Percentiles rank a stretch among this genome's conserved stretches.
These are phyloP conservation scores for Pteropus rufus DNA, from an alignment of 2,797 vertebrate genomes.

Conservation along the genomic window DNA sequence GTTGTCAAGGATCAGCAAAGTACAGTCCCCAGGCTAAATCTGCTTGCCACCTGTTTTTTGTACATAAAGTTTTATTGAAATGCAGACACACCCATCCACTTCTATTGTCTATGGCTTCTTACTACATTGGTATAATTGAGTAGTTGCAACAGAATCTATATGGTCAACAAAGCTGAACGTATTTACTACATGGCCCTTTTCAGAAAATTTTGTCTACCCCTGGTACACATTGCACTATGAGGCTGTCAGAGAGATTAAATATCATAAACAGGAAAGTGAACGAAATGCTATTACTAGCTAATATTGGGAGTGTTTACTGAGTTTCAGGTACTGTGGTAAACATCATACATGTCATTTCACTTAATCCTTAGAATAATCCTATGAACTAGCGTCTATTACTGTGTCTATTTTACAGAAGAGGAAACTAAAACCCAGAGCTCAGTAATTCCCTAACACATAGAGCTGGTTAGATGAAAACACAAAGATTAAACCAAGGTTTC, in stretches of 20 bases:
- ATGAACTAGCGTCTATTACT: neutral
- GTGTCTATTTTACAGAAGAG: neutral
- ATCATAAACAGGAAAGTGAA: neutral
- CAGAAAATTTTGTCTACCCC: neutral
- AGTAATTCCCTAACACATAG: neutral
- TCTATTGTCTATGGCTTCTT: neutral
- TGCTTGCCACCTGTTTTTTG: neutral
- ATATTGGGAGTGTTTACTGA: neutral
- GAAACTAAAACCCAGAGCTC: neutral
- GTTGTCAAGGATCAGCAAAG: neutral
- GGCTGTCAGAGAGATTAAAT: neutral
- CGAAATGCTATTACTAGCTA: neutral
- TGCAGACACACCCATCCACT: neutral
- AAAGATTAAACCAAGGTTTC: neutral
- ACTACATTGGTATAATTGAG: neutral
- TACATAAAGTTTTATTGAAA: conserved; percentile 6
- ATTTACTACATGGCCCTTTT: neutral
- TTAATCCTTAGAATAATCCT: neutral
- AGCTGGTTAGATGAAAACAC: neutral
- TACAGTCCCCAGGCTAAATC: neutral
- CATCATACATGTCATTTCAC: neutral
- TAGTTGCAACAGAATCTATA: neutral
- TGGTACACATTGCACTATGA: neutral
- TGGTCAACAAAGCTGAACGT: neutral
- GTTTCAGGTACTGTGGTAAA: neutral